Conservation (phyloP, 2,797 vertebrate species). For the Morus bassanus region DNA sequence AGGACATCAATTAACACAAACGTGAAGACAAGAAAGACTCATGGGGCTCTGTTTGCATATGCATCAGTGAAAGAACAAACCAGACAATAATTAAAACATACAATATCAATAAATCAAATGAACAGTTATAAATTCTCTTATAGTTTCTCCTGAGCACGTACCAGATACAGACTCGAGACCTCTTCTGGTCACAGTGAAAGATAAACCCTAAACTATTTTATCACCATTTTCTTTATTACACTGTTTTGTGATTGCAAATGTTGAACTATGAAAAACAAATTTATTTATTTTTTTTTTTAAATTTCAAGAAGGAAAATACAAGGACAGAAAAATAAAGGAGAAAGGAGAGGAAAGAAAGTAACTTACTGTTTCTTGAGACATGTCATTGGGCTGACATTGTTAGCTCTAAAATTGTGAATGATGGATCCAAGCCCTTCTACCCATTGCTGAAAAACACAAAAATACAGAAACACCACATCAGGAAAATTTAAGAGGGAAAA, state of each 20-base stretch:
- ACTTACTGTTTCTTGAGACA: constrained; percentile 99
- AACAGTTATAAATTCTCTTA: background rate
- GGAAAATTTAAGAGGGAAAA: background rate
- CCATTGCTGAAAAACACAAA: constrained; percentile 89
- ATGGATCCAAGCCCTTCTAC: constrained; percentile 93
- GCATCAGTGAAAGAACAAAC: background rate
- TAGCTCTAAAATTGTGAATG: constrained; percentile 98
- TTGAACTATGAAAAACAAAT: background rate
- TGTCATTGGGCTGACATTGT: constrained; percentile 98
- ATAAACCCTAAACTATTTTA: background rate
- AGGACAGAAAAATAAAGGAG: background rate
- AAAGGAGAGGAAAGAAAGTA: background rate
- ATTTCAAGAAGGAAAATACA: background rate
- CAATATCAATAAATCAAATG: background rate
- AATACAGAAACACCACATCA: background rate
- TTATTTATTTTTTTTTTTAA: background rate
- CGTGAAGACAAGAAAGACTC: background rate
- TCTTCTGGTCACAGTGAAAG: background rate
- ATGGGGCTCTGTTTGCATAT: background rate
- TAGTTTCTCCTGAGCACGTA: background rate
- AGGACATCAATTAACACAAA: background rate
- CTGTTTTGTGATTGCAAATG: background rate
- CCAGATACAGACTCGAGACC: background rate
- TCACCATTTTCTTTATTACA: background rate
- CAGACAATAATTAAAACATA: background rate